phyloP scores from a whole-genome alignment of 2,888 invertebrate species.

The Nomada goodeniana region DNA sequence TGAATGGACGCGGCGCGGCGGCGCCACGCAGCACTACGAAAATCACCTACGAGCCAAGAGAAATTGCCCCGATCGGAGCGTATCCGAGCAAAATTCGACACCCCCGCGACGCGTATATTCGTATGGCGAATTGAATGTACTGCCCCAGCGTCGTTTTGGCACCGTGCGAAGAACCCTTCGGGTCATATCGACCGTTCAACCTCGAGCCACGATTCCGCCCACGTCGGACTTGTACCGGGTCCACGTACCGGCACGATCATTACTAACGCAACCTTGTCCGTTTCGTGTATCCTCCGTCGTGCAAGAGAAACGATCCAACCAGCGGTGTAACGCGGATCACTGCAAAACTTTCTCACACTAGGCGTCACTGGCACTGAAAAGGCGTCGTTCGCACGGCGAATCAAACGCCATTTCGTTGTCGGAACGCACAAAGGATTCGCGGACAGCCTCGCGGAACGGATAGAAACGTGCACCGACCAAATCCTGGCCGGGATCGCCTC shows the following conservation, averaged over 20 bases:
- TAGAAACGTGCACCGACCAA: not conserved
- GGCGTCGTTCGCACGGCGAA: constrained; percentile 52
- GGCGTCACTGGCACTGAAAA: constrained; percentile 47
- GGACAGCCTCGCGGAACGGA: constrained; percentile 2
- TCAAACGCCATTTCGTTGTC: constrained; percentile 57
- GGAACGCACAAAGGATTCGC: not conserved
- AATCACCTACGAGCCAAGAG: not conserved
- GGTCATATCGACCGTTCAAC: constrained; percentile 66
- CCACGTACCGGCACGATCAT: constrained; percentile 43
- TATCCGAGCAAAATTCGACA: not conserved
- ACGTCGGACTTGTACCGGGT: constrained; percentile 36
- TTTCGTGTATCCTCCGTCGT: not conserved
- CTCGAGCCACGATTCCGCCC: constrained; percentile 61
- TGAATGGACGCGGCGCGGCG: not conserved
- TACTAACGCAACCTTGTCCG: constrained; percentile 10
- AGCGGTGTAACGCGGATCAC: constrained; percentile 23
- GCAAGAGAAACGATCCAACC: not conserved
- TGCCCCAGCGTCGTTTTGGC: constrained; percentile 58
- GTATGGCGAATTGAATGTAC: constrained; percentile 32
- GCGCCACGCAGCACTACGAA: too few species aligned
- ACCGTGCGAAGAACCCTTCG: constrained; percentile 53
- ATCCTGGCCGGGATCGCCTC: not conserved
- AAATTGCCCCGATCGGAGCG: not conserved
- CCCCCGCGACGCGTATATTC: not conserved
- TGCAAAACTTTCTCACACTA: constrained; percentile 55